These are phyloP conservation scores for Percopsis transmontana DNA, from an alignment of 2,113 vertebrate species.

Conservation along the genomic window DNA sequence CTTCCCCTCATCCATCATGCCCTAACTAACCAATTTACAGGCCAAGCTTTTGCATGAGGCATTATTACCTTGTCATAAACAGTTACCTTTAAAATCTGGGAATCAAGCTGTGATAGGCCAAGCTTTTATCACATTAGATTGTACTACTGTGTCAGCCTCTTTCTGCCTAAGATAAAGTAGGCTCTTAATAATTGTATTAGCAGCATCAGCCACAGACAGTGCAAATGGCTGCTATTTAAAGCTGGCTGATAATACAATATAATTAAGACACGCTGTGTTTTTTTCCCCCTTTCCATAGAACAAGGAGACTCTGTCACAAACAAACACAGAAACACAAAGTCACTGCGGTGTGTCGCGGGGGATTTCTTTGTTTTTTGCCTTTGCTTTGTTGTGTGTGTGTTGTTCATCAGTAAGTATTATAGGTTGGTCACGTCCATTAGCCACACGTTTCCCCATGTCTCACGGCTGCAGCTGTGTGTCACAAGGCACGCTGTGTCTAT, in stretches of 20 bases:
- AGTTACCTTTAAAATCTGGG: slow-evolving; percentile 91
- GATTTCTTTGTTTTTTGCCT: slow-evolving; percentile 2
- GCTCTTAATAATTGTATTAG: slow-evolving; percentile 87
- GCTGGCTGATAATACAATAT: slow-evolving; percentile 73
- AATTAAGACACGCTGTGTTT: slow-evolving; percentile 78
- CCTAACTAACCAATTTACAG: slow-evolving; percentile 99
- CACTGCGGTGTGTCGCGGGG: slow-evolving; percentile 5
- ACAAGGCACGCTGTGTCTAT: slow-evolving; percentile 46
- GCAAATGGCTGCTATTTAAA: slow-evolving; percentile 79
- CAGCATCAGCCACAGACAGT: slow-evolving; percentile 72
- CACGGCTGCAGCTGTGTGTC: slow-evolving; percentile 47
- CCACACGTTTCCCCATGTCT: slow-evolving; percentile 27
- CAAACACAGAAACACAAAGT: slow-evolving; percentile 45
- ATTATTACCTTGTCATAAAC: slow-evolving; percentile 99
- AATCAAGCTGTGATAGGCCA: slow-evolving; percentile 87
- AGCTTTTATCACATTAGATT: slow-evolving; percentile 98
- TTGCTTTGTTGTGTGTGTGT: neutral
- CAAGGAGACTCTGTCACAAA: slow-evolving; percentile 48
- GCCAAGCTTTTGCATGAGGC: slow-evolving; percentile 90
- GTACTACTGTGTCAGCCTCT: slow-evolving; percentile 93
- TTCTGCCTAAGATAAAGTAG: slow-evolving; percentile 95
- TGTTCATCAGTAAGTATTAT: neutral
- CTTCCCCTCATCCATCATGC: slow-evolving; percentile 95
- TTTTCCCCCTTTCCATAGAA: slow-evolving; percentile 46
- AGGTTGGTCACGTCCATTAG: slow-evolving; percentile 12